Evolutionary conservation across 2,113 vertebrate species (phyloP), one percentile per base, ranked within the genome.

Genomic region (Speoplatyrhinus poulsoni): DNA sequence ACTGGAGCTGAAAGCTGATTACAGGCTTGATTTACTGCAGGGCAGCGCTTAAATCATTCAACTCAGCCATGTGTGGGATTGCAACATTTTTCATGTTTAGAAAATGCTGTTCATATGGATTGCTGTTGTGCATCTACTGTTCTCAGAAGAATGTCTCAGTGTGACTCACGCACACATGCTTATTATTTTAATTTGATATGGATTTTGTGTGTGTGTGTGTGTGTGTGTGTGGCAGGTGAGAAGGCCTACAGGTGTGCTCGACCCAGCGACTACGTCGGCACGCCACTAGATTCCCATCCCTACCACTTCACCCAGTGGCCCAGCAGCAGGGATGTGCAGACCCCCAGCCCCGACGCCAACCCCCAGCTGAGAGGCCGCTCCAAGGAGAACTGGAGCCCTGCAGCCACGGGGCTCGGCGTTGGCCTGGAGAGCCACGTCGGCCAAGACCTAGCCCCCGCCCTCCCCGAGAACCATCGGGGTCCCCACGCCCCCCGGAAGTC

Each of bases 21-120:
- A 97, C 96, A 98, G 95, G 95, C 96, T 95, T 98, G 96, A 98
- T 98, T 98, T 97, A 98, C 96, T 96, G 95, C 94, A 93, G 95
- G 95, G 94, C 95, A 94, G 93, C 94, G 92, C 95, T 97, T 98
- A 96, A 97, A 98, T 98, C 94, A 96, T 95, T 98, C 96, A 97
- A 95, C 95, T 95, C 95, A 95, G 94, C 94, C 95, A 95, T 95
- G 94, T 95, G 90, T 95, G 93, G 95, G 94, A 95, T 92, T 94
- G 94, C 93, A 93, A 95, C 95, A 95, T 96, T 96, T 95, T 92
- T 96, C 90, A 95, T 92, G 93, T 94, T 96, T 94, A 95, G 94
- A 96, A 78, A 95, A 95, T 95, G 89, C 92, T 94, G 95, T 94
- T 93, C 93, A 93, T 93, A 91, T 94, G 92, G 92, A 92, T 91